Evolutionary conservation across 2,888 invertebrate species (phyloP).

Genomic region (Poecilobothrus nobilitatus): DNA sequence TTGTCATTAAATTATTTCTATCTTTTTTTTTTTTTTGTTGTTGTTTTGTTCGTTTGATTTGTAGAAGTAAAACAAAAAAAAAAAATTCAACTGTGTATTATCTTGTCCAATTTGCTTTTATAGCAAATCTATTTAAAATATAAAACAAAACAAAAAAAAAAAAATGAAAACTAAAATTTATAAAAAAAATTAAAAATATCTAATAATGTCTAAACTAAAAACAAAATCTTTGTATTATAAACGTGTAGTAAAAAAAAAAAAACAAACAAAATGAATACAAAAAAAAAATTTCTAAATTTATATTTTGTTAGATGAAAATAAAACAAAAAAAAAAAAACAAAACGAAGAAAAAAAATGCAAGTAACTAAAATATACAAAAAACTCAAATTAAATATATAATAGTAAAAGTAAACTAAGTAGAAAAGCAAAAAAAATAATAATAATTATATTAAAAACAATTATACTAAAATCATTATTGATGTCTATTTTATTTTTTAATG

Average conservation of each 20-base stretch:
- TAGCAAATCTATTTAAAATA: not conserved
- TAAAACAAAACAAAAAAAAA: not conserved
- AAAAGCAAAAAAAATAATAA: too few relatives aligned
- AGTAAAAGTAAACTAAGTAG: too few relatives aligned
- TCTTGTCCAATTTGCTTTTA: constrained; percentile 6
- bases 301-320: not conserved
- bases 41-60: not conserved
- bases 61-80: not conserved
- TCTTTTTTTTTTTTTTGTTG: not conserved
- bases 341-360: too few relatives aligned
- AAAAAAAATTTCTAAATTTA: not conserved
- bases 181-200: not conserved
- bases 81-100: not conserved
- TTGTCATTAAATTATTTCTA: too few relatives aligned
- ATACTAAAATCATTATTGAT: too few relatives aligned
- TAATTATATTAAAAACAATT: too few relatives aligned
- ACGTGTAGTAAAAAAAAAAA: not conserved
- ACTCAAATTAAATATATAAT: too few relatives aligned
- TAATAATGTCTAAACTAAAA: not conserved
- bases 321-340: not conserved
- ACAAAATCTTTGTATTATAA: not conserved
- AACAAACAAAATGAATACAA: not conserved
- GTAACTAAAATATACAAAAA: too few relatives aligned
- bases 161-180: too few relatives aligned
- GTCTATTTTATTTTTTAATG: too few relatives aligned